Evolutionary conservation across 2,797 vertebrate species (phyloP).

Genomic region (Gymnopithys bicolor): DNA sequence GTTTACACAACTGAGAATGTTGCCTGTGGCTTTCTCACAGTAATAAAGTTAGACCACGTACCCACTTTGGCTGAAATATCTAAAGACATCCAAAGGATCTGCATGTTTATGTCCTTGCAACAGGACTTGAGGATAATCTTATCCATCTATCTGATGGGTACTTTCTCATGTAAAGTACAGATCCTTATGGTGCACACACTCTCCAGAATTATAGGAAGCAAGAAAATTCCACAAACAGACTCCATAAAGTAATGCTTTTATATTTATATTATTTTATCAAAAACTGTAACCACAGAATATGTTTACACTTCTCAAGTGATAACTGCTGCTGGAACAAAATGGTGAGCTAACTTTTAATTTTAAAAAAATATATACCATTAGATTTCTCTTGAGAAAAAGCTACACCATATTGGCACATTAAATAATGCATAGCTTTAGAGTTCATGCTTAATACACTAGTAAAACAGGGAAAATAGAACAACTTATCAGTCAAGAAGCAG

Average conservation of each 20-base stretch:
- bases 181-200: not conserved
- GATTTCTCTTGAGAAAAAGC: not conserved
- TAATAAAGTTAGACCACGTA: constrained; percentile 63
- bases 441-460: not conserved
- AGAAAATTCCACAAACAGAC: not conserved
- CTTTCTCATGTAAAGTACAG: constrained; percentile 10
- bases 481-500: not conserved
- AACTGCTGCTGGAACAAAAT: not conserved
- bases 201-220: not conserved
- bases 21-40: constrained; percentile 64
- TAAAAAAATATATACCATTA: not conserved
- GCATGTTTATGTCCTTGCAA: not conserved
- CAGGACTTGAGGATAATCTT: constrained; percentile 14
- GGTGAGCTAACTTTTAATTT: not conserved
- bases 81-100: constrained; percentile 33
- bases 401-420: not conserved
- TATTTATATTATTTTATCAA: not conserved
- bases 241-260: not conserved
- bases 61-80: constrained; percentile 45
- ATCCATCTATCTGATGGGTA: not conserved
- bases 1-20: constrained; percentile 53
- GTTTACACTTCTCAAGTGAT: constrained; percentile 3
- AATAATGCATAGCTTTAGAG: not conserved
- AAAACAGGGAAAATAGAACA: not conserved
- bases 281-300: not conserved